A percentile compares a stretch with the other conserved stretches of the same genome.
phyloP scores from a whole-genome alignment of 2,888 invertebrate genomes.

The Mystacides longicornis region DNA sequence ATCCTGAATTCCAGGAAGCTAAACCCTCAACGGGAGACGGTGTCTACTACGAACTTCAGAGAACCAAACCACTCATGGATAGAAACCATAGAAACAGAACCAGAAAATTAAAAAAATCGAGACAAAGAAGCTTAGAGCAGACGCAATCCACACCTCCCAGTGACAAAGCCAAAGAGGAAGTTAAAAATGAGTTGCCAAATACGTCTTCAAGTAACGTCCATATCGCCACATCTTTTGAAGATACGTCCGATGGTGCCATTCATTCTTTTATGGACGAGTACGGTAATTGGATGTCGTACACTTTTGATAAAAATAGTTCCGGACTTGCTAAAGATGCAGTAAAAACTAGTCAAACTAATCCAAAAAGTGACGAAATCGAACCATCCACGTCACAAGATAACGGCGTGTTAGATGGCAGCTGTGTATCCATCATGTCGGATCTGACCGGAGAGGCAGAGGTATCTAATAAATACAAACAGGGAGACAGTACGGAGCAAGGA shows the following conservation, averaged over 20 bases:
- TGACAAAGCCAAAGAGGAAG: slow-evolving; percentile 35
- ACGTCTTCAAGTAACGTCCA: slow-evolving; percentile 40
- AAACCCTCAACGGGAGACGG: slow-evolving; percentile 34
- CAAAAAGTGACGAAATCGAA: slow-evolving; percentile 29
- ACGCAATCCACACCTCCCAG: slow-evolving; percentile 33
- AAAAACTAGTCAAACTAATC: slow-evolving; percentile 34
- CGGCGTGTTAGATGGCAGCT: slow-evolving; percentile 41
- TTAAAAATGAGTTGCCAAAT: slow-evolving; percentile 35
- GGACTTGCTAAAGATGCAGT: slow-evolving; percentile 36
- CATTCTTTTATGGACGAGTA: slow-evolving; percentile 82
- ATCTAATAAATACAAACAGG: slow-evolving; percentile 21
- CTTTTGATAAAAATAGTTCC: slow-evolving; percentile 72
- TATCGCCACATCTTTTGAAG: slow-evolving; percentile 72
- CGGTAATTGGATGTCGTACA: slow-evolving; percentile 81
- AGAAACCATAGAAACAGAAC: slow-evolving; percentile 46
- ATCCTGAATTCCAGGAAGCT: slow-evolving; percentile 31
- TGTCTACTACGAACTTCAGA: slow-evolving; percentile 30
- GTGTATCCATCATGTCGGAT: slow-evolving; percentile 45
- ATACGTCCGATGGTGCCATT: slow-evolving; percentile 75
- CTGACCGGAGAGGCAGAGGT: slow-evolving; percentile 24
- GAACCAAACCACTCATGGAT: slow-evolving; percentile 44
- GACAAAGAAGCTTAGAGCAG: slow-evolving; percentile 45
- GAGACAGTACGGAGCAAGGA: slow-evolving; percentile 43
- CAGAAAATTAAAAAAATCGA: slow-evolving; percentile 49
- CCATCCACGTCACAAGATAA: slow-evolving; percentile 39